Base-by-base conservation (phyloP, 2,888 invertebrate genomes). In the Acronicta psi region DNA sequence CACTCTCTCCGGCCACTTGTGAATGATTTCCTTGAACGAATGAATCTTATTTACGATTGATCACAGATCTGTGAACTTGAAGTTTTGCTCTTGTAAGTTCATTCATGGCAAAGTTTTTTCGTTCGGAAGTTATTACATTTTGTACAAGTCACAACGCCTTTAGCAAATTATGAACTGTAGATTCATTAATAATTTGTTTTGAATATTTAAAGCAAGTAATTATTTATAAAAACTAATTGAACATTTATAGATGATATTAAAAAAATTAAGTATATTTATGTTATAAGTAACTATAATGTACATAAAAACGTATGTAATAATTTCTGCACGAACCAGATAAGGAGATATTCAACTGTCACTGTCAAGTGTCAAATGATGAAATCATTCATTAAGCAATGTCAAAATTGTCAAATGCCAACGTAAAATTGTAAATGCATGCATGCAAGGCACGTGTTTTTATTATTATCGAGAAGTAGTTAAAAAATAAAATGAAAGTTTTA, bases 401-500 rank as follows among this genome's bases (percentile, higher is more conserved):
- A 34, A 25, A 20, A 66, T 20, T 59, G 53, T 53, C 54, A 46
- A 31, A 44, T 34, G 46, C 29, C 38, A 49, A 40, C 54, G 34
- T 17, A 20, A 46, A n/a, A n/a, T n/a, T n/a, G n/a, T n/a, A n/a
- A n/a, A n/a, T n/a, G n/a, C n/a, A 8, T 63, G 56, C 50, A 29
- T 11, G 11, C 11, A 2, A n/a, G 31, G 56, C 85, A 85, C 83
- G 84, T 84, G 85, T 81, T 80, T 80, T 54, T 83, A 77, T 82
- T 84, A 71, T 79, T 68, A 63, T 59, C 54, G 29, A 42, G 36
- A 13, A 31, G 31, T 59, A 36, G 43, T 20, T 40, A 23, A n/a
- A 62, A 53, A 46, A 49, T 34, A 89, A 84, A 84, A 98, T 99
- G 99, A 97, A 97, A 84, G 96, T 97, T 46, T 91, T 99, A 80